A percentile compares a stretch with the other conserved stretches of the same genome.
phyloP scores from a whole-genome alignment of 2,888 invertebrate species.

The Esperia sulphurella region DNA sequence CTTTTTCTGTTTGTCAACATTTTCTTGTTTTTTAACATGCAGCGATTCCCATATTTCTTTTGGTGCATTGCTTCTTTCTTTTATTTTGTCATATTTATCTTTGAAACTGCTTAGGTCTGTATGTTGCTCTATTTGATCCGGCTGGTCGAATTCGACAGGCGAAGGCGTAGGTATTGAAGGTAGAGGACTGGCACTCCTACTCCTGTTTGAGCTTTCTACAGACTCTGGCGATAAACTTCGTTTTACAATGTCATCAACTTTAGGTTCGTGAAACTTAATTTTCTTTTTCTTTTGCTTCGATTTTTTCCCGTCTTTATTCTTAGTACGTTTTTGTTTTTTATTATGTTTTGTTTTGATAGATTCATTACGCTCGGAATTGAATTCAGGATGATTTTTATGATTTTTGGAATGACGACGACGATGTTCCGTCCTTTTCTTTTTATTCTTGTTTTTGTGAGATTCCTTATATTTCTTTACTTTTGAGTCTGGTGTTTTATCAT shows the following conservation, averaged over 20 bases:
- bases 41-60: constrained; percentile 70
- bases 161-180: constrained; percentile 69
- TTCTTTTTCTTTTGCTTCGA: constrained; percentile 72
- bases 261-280: constrained; percentile 49
- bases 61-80: constrained; percentile 78
- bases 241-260: constrained; percentile 33
- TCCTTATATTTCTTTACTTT: constrained; percentile 48
- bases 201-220: constrained; percentile 61
- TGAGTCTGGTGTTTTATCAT: constrained; percentile 21
- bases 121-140: constrained; percentile 31
- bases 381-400: constrained; percentile 51
- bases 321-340: constrained; percentile 56
- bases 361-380: constrained; percentile 46
- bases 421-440: constrained; percentile 68
- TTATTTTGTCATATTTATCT: constrained; percentile 81
- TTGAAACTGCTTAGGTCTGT: constrained; percentile 63
- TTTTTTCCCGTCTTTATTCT: constrained; percentile 69
- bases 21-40: constrained; percentile 65
- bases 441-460: constrained; percentile 64
- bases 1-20: constrained; percentile 57
- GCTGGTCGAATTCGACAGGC: constrained; percentile 42
- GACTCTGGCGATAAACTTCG: constrained; percentile 51
- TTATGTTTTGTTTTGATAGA: constrained; percentile 49
- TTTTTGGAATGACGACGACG: constrained; percentile 73
- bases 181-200: constrained; percentile 65